A percentile compares a stretch with the other conserved stretches of the same genome.
Conservation (phyloP, 2,113 vertebrate genomes). For the Halcyon malimbica region DNA sequence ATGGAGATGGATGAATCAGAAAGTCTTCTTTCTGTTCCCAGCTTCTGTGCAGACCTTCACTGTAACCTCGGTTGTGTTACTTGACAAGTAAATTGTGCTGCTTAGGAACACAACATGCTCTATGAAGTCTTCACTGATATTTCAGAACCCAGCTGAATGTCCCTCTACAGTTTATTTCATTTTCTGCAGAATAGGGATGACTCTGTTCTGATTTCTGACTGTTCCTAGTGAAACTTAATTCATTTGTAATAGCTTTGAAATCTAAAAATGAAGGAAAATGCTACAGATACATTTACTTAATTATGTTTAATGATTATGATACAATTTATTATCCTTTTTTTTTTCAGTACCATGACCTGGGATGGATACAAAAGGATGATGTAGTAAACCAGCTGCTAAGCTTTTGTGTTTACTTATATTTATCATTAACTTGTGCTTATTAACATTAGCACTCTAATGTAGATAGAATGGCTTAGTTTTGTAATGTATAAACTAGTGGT, state of each 20-base stretch:
- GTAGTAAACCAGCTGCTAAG: slow-evolving; percentile 33
- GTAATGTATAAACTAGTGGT: neutral
- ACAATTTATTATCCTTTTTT: slow-evolving; percentile 5
- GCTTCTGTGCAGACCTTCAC: neutral
- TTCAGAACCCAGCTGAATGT: neutral
- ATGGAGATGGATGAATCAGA: neutral
- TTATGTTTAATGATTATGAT: slow-evolving; percentile 10
- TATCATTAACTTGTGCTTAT: slow-evolving; percentile 44
- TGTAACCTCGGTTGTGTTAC: neutral
- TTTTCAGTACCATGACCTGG: slow-evolving; percentile 39
- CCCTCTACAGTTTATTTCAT: neutral
- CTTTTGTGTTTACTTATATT: slow-evolving; percentile 24
- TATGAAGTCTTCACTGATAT: neutral
- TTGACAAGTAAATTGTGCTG: slow-evolving; percentile 9
- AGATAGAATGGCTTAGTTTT: slow-evolving; percentile 15
- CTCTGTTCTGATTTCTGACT: neutral
- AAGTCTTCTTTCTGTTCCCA: neutral
- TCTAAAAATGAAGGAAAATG: neutral
- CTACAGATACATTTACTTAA: neutral
- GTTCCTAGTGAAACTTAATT: neutral
- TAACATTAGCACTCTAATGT: slow-evolving; percentile 32
- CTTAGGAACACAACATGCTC: neutral
- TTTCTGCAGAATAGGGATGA: neutral
- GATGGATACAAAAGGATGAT: slow-evolving; percentile 37
- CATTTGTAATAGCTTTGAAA: neutral